Evolutionary conservation across 2,888 invertebrate genomes (phyloP), one percentile per base, ranked within the genome.

Genomic region (Phymatocera aterrima): DNA sequence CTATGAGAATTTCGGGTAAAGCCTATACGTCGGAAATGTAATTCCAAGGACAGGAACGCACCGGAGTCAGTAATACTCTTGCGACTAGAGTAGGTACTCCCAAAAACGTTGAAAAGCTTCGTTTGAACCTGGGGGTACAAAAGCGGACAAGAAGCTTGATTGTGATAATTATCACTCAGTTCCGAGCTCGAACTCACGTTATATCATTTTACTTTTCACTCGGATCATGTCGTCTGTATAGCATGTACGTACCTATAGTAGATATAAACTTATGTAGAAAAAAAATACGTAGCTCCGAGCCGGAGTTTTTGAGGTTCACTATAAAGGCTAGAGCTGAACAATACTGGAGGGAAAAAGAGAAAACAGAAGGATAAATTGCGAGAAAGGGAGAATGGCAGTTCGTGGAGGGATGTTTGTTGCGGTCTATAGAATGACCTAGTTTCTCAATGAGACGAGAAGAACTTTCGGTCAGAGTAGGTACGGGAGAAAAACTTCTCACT

Each of bases 351-450:
- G 10, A 18, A 61, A 24, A 28, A 37, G 5, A 60, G 5, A 21
- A 15, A 15, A 40, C 10, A 43, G 40, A 28, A 24, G n/a, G 24
- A 43, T 24, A 43, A 46, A 68, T 12, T 37, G 24, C 12, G 43
- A 28, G 43, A 28, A 68, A 15, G 43, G 15, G 65, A 65, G 65
- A 43, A 68, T 24, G 43, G 68, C 12, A 24, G 43, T 51, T 21
- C 43, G 24, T 51, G 48, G 18, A 51, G 51, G 51, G 51, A 72
- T 72, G 72, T 72, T 72, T 72, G 48, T 72, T 72, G 72, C 72
- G 72, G 72, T 72, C 72, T 18, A 64, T 64, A 72, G 51, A n/a
- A 51, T 72, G 72, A 48, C 72, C 72, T 51, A 72, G 72, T 51
- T 72, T 72, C 51, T 72, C 51, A 51, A 72, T 51, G 51, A 31